These are phyloP conservation scores for Pithecia hirsuta DNA, from an alignment of 2,797 vertebrate genomes.

Conservation along the genomic window DNA sequence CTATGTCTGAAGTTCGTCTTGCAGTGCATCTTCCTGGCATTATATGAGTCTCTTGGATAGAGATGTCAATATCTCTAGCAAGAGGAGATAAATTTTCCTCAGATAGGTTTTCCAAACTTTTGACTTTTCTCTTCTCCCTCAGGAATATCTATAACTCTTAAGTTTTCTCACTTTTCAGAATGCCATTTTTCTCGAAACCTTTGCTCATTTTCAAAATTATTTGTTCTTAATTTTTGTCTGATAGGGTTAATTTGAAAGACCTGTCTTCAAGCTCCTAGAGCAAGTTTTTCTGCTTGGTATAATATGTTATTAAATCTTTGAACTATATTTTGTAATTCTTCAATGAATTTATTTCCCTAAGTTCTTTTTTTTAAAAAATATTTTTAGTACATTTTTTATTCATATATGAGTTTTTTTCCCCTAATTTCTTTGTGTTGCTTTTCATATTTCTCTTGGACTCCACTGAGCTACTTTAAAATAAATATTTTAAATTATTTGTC, in stretches of 20 bases:
- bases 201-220: too few relatives aligned
- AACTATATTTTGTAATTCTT: too few relatives aligned
- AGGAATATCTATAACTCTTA: neutral
- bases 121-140: neutral
- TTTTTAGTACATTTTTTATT: neutral
- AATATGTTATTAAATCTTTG: too few relatives aligned
- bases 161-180: too few relatives aligned
- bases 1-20: neutral
- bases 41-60: neutral
- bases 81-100: neutral
- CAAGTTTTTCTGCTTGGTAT: too few relatives aligned
- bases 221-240: too few relatives aligned
- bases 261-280: too few relatives aligned
- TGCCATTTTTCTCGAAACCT: too few relatives aligned
- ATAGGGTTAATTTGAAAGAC: too few relatives aligned
- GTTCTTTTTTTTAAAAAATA: neutral
- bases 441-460: neutral
- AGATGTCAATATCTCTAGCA: neutral
- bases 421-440: neutral
- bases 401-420: neutral
- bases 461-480: neutral
- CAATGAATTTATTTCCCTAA: neutral
- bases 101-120: neutral
- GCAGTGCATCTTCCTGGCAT: neutral
- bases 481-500: neutral